Evolutionary conservation across 2,888 invertebrate species (phyloP), one percentile per base, ranked within the genome.

Genomic region (Caenorhabditis auriculariae): DNA sequence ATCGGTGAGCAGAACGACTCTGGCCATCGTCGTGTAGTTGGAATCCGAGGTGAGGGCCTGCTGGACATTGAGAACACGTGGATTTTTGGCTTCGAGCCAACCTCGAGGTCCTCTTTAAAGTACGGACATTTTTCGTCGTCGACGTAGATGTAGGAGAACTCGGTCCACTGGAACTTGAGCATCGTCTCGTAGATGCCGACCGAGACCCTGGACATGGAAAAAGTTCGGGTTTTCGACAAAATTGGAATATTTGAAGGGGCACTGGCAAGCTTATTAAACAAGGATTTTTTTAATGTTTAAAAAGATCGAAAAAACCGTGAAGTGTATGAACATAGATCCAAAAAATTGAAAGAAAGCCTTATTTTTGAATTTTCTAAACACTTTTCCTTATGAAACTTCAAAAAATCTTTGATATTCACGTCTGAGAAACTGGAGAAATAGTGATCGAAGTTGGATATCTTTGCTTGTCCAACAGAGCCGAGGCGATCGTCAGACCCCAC

Each of bases 401-500:
- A 4, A 4, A 43, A 27, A 26, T n/a, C 26, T 29, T n/a, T n/a
- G n/a, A n/a, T 9, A 43, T 56, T 52, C 3, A 68, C 68, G 65
- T 53, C 51, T 60, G 59, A 6, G 66, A 54, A 5, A 60, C 65
- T 1, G 66, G 55, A n/a, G 60, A 54, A 38, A 66, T 48, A 4
- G 63, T 59, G 4, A 63, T 53, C 9, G 63, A 49, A 5, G 66
- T 66, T 4, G 66, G 59, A 48, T 59, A 69, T 55, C 61, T 45
- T 1, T 21, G 9, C n/a, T 47, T 48, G 28, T 61, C 63, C 21
- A 57, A 53, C 17, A 69, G 46, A 26, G 55, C 54, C 0, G 66
- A 63, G 5, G 66, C 56, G 12, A 62, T 66, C 0, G 58, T 60
- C 15, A 66, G 51, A 24, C 69, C 69, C 69, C 69, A 69, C 0